Evolutionary conservation across 2,888 invertebrate species (phyloP).

Genomic region (Catocala nupta): DNA sequence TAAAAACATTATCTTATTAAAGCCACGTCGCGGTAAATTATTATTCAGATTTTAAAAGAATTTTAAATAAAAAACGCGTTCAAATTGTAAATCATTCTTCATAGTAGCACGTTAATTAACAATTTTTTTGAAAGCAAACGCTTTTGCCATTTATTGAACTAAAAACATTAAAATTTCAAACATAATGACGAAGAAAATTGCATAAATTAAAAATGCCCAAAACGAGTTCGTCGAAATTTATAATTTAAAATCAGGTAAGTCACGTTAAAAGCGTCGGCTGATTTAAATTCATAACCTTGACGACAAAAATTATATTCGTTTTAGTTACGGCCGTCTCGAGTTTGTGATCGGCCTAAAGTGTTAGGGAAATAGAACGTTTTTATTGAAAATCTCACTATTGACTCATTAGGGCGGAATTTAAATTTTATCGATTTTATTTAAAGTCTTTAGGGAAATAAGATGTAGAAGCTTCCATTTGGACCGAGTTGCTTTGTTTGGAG

Average conservation of each 20-base stretch:
- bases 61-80: too few relatives aligned
- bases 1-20: too few relatives aligned
- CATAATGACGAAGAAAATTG: background rate
- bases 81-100: too few relatives aligned
- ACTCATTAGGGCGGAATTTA: conserved; percentile 61
- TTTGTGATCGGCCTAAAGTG: conserved; percentile 45
- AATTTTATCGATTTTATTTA: conserved; percentile 55
- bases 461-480: conserved; percentile 45
- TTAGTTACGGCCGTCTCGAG: conserved; percentile 30
- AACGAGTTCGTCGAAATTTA: conserved; percentile 11
- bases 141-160: too few relatives aligned
- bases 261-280: conserved; percentile 7
- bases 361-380: conserved; percentile 60
- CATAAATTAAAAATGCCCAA: conserved; percentile 9
- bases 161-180: too few relatives aligned
- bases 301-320: conserved; percentile 19
- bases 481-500: conserved; percentile 35
- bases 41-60: too few relatives aligned
- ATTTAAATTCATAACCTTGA: conserved; percentile 20
- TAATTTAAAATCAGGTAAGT: conserved; percentile 20
- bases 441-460: conserved; percentile 53
- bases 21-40: too few relatives aligned
- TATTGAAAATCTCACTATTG: conserved; percentile 60
- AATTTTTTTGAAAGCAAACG: too few relatives aligned
- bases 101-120: too few relatives aligned